phyloP scores from a whole-genome alignment of 2,888 invertebrate species.

The Caenorhabditis sinica region DNA sequence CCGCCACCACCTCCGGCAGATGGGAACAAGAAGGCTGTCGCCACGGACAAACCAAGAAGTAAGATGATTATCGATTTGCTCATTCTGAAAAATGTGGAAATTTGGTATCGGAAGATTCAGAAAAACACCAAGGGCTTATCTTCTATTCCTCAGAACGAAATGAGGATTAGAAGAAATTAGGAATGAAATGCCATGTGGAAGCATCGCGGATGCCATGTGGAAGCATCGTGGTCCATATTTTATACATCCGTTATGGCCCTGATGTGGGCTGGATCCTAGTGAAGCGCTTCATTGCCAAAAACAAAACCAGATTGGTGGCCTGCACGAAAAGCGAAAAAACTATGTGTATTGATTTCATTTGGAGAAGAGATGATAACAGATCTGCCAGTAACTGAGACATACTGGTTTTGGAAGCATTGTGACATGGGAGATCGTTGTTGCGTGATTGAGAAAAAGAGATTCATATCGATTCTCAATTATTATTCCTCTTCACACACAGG shows the following conservation, averaged over 20 bases:
- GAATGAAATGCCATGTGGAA: no score
- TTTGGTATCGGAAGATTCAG: not conserved
- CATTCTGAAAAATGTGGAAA: conserved; percentile 47
- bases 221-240: conserved; percentile 50
- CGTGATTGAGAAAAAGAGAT: conserved; percentile 24
- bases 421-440: conserved; percentile 34
- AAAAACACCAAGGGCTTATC: not conserved
- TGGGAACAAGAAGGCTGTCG: conserved; percentile 64
- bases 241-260: conserved; percentile 28
- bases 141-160: not conserved
- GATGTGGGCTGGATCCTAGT: conserved; percentile 14
- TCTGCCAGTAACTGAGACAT: conserved; percentile 45
- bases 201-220: conserved; percentile 60
- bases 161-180: conserved; percentile 3
- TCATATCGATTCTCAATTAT: not conserved
- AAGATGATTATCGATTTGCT: conserved; percentile 51
- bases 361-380: conserved; percentile 34
- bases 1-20: conserved; percentile 44
- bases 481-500: not conserved
- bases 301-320: conserved; percentile 39
- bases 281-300: conserved; percentile 22
- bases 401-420: conserved; percentile 35
- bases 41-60: conserved; percentile 55
- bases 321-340: conserved; percentile 47
- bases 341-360: conserved; percentile 34